phyloP scores from a whole-genome alignment of 2,113 vertebrate species.

The Thymallus thymallus region DNA sequence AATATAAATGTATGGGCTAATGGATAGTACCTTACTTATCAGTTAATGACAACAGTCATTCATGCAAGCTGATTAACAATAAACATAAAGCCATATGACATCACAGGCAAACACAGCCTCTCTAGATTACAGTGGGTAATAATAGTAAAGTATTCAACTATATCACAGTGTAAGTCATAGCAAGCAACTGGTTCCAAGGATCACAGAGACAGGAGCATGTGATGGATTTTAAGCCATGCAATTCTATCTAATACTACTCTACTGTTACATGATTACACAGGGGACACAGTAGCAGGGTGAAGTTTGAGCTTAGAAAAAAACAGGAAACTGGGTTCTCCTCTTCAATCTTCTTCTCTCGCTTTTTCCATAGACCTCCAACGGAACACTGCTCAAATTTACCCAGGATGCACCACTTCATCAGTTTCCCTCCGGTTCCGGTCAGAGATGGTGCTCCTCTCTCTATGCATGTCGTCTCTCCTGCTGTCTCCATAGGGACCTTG shows the following conservation, averaged over 20 bases:
- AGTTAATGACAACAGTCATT: neutral
- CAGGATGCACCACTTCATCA: conserved; percentile 72
- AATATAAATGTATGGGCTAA: neutral
- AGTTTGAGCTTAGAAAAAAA: conserved; percentile 3
- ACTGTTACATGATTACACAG: neutral
- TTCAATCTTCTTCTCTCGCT: conserved; percentile 62
- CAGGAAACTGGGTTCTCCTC: conserved; percentile 33
- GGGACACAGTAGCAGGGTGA: neutral
- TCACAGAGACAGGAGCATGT: neutral
- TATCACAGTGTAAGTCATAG: too few species aligned
- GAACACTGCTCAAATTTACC: conserved; percentile 72
- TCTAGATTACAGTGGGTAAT: too few species aligned
- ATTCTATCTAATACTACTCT: neutral
- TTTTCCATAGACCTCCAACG: conserved; percentile 39
- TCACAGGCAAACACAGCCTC: neutral
- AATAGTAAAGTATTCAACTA: neutral
- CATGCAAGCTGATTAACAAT: neutral
- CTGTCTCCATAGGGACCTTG: conserved; percentile 36
- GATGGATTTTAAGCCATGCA: conserved; percentile 19
- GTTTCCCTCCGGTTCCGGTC: conserved; percentile 80
- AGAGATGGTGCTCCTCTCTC: conserved; percentile 75
- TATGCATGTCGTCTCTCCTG: conserved; percentile 68
- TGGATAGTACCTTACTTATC: neutral
- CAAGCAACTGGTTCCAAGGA: too few species aligned
- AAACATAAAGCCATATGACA: neutral